These are phyloP conservation scores for Aplochiton taeniatus DNA, from an alignment of 2,797 vertebrate species.

Conservation along the genomic window DNA sequence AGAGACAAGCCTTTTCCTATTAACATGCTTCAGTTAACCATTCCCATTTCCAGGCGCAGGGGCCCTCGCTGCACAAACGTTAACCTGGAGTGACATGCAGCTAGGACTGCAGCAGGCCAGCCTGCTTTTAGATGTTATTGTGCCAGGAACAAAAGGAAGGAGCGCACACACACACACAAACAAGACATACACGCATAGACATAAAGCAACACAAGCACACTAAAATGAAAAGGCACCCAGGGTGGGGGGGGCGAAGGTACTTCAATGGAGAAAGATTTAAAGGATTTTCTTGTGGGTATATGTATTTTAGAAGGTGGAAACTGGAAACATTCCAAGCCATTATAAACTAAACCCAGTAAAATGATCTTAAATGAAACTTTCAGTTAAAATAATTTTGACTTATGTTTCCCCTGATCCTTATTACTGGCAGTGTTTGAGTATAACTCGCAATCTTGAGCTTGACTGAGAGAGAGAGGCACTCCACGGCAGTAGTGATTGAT, in stretches of 20 bases:
- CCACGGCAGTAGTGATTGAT: constrained; percentile 72
- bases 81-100: constrained; percentile 89
- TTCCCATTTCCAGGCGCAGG: constrained; percentile 80
- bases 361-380: constrained; percentile 10
- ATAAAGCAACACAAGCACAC: constrained; percentile 26
- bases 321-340: constrained; percentile 7
- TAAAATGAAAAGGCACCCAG: neutral
- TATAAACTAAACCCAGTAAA: constrained; percentile 5
- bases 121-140: constrained; percentile 70
- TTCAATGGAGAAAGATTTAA: constrained; percentile 78
- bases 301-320: constrained; percentile 20
- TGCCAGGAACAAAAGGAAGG: constrained; percentile 73
- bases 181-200: constrained; percentile 22
- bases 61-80: constrained; percentile 78
- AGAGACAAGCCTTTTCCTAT: constrained; percentile 94
- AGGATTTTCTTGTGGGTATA: constrained; percentile 56
- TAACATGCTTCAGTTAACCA: constrained; percentile 92
- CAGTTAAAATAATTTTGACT: constrained; percentile 8
- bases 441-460: constrained; percentile 39
- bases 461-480: constrained; percentile 67
- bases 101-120: constrained; percentile 69
- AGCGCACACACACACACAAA: constrained; percentile 30
- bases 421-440: no score
- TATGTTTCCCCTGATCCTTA: no score
- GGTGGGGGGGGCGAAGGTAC: constrained; percentile 54